Percentiles rank a stretch among this genome's conserved stretches.
phyloP scores from a whole-genome alignment of 1,140 invertebrate genomes.

The Aphaenogaster ashmeadi region DNA sequence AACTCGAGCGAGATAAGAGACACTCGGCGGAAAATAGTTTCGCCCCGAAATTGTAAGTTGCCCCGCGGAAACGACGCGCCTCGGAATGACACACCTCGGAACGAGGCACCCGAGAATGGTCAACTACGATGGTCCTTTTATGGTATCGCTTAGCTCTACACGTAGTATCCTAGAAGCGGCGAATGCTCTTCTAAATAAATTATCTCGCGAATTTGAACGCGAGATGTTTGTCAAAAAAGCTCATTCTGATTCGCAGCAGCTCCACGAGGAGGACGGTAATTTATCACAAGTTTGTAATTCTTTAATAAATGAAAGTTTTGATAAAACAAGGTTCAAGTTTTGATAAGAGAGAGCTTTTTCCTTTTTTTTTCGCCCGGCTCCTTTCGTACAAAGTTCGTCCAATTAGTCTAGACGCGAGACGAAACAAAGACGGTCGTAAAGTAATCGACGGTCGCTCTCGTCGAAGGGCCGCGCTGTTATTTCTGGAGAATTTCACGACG shows the following conservation, averaged over 20 bases:
- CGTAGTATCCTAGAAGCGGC: neutral
- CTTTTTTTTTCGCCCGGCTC: neutral
- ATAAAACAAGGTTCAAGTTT: neutral
- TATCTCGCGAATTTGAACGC: neutral
- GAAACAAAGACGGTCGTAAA: slow-evolving; percentile 53
- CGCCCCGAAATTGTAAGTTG: slow-evolving; percentile 25
- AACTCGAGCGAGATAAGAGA: slow-evolving; percentile 48
- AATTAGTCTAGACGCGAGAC: slow-evolving; percentile 23
- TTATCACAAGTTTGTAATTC: slow-evolving; percentile 19
- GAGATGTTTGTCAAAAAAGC: neutral
- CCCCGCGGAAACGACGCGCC: neutral
- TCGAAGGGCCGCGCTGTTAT: slow-evolving; percentile 57
- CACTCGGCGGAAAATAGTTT: slow-evolving; percentile 42
- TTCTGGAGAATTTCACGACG: slow-evolving; percentile 58
- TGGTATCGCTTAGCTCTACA: neutral
- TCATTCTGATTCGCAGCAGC: neutral
- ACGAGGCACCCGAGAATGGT: slow-evolving; percentile 12
- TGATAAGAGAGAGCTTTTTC: neutral
- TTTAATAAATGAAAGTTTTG: neutral
- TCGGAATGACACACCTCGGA: neutral
- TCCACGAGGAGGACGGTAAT: neutral
- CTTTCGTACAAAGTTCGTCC: slow-evolving; percentile 4
- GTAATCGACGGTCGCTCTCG: slow-evolving; percentile 34
- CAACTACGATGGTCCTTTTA: neutral
- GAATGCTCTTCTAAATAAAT: slow-evolving; percentile 14